Evolutionary conservation across 2,797 vertebrate species (phyloP).

Genomic region (Erpetoichthys calabaricus): DNA sequence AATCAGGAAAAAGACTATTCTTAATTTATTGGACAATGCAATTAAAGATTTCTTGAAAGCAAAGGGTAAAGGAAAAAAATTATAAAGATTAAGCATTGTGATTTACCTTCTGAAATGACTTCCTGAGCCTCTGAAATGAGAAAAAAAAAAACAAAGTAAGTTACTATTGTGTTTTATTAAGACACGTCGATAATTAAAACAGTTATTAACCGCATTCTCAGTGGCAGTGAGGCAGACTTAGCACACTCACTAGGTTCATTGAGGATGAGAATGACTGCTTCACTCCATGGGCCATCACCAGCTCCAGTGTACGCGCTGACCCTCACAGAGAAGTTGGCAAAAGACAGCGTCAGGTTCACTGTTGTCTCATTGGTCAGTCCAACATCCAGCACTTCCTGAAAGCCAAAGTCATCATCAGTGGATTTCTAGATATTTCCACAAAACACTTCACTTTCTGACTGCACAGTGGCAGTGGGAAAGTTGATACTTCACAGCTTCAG

Average conservation of each 20-base stretch:
- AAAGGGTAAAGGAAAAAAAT: too few species aligned
- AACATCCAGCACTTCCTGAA: constrained; percentile 45
- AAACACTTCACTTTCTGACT: too few species aligned
- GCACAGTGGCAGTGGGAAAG: neutral
- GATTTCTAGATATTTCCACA: neutral
- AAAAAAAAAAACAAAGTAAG: too few species aligned
- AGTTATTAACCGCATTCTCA: neutral
- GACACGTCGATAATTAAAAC: too few species aligned
- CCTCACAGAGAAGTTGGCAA: constrained; percentile 59
- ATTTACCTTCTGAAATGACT: too few species aligned
- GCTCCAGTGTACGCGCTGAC: constrained; percentile 65
- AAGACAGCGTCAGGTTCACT: constrained; percentile 48
- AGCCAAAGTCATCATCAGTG: neutral
- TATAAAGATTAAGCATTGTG: too few species aligned
- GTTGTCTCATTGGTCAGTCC: constrained; percentile 51
- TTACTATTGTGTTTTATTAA: too few species aligned
- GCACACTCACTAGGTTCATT: constrained; percentile 33
- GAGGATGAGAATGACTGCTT: constrained; percentile 40
- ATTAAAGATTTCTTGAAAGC: too few species aligned
- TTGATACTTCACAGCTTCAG: neutral
- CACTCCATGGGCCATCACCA: constrained; percentile 69
- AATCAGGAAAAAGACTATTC: too few species aligned
- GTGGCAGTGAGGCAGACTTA: neutral
- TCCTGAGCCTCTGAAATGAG: too few species aligned
- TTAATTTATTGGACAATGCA: too few species aligned